phyloP scores from a whole-genome alignment of 2,888 invertebrate species.

The Andrena minutula region DNA sequence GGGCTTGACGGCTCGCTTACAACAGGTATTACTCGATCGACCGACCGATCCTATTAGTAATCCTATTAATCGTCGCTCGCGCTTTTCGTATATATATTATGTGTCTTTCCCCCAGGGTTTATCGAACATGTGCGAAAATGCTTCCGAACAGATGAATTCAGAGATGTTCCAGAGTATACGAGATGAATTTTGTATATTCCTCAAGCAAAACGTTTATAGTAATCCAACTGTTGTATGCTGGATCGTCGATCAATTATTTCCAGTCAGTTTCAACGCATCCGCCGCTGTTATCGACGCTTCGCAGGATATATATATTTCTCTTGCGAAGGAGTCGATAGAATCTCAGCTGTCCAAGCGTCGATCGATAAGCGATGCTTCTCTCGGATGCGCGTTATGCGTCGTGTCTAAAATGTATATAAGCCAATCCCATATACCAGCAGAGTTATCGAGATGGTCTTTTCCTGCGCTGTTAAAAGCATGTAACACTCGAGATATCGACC shows the following conservation, averaged over 20 bases:
- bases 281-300: constrained; percentile 68
- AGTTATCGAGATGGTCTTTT: constrained; percentile 75
- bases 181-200: constrained; percentile 82
- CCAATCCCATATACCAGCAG: constrained; percentile 70
- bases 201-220: constrained; percentile 85
- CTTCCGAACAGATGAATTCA: constrained; percentile 3
- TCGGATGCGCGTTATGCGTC: constrained; percentile 73
- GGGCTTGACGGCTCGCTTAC: constrained; percentile 25
- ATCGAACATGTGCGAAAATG: constrained; percentile 30
- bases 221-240: constrained; percentile 83
- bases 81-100: constrained; percentile 18
- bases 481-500: constrained; percentile 72
- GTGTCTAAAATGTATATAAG: constrained; percentile 78
- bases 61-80: background rate
- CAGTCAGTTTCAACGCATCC: constrained; percentile 66
- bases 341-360: constrained; percentile 27
- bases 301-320: constrained; percentile 76
- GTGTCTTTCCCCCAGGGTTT: constrained; percentile 68
- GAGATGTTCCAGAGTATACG: constrained; percentile 82
- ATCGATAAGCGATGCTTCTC: constrained; percentile 36
- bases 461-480: constrained; percentile 71
- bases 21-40: constrained; percentile 66
- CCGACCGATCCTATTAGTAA: background rate
- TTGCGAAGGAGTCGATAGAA: constrained; percentile 69
- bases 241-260: constrained; percentile 78